A percentile compares a stretch with the other conserved stretches of the same genome.
phyloP scores from a whole-genome alignment of 2,888 invertebrate genomes.

The Drosophila paucipuncta region DNA sequence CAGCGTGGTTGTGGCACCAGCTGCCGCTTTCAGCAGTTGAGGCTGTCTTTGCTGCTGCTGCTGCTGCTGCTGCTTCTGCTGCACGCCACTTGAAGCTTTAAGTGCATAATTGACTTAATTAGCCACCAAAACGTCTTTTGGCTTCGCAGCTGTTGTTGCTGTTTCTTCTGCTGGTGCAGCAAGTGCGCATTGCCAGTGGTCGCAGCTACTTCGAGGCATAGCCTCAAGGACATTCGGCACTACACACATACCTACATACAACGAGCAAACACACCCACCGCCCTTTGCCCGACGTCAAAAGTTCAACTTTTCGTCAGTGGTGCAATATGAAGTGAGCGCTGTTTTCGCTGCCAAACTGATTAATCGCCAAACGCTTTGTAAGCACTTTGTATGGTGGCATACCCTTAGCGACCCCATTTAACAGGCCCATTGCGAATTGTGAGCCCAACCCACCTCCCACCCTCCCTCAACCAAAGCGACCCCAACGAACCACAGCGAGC shows the following conservation, averaged over 20 bases:
- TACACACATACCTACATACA: background rate
- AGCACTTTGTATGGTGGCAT: slow-evolving; percentile 66
- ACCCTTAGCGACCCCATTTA: slow-evolving; percentile 42
- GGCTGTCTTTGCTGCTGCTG: slow-evolving; percentile 5
- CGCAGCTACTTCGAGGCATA: slow-evolving; percentile 61
- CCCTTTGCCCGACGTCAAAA: slow-evolving; percentile 7
- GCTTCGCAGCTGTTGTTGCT: slow-evolving; percentile 27
- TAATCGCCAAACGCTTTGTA: slow-evolving; percentile 80
- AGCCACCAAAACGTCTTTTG: slow-evolving; percentile 76
- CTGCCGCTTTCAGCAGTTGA: slow-evolving; percentile 4
- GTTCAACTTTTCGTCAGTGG: slow-evolving; percentile 31
- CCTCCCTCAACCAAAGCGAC: background rate
- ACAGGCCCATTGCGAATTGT: background rate
- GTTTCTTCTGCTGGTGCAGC: slow-evolving; percentile 19
- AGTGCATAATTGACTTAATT: slow-evolving; percentile 80
- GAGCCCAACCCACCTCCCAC: background rate
- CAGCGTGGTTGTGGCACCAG: slow-evolving; percentile 38
- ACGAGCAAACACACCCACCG: background rate
- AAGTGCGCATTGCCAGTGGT: slow-evolving; percentile 32
- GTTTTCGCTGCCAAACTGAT: slow-evolving; percentile 71
- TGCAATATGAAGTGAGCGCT: slow-evolving; percentile 9
- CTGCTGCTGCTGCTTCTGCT: slow-evolving; percentile 34
- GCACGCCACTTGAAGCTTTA: slow-evolving; percentile 75
- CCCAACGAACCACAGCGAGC: slow-evolving; percentile 20
- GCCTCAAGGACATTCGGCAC: slow-evolving; percentile 66